These are phyloP conservation scores for Pyxicephalus adspersus DNA, from an alignment of 2,113 vertebrate genomes.

Conservation along the genomic window DNA sequence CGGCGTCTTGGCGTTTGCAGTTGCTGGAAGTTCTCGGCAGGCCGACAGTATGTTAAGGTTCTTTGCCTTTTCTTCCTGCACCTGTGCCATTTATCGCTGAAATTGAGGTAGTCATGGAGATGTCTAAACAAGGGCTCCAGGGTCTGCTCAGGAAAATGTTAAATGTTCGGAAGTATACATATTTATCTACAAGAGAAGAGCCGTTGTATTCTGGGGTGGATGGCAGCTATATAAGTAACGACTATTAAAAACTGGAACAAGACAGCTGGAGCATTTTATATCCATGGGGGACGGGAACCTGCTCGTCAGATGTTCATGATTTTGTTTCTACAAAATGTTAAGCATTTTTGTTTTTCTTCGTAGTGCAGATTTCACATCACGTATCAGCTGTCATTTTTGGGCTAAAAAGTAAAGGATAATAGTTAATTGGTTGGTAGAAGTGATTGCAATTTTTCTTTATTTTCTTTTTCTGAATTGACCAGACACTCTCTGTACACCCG, in stretches of 20 bases:
- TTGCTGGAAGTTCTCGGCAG: background rate
- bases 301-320: background rate
- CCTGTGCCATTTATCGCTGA: conserved; percentile 25
- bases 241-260: conserved; percentile 25
- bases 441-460: too few relatives aligned
- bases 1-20: background rate
- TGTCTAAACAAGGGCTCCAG: conserved; percentile 16
- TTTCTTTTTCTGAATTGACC: too few relatives aligned
- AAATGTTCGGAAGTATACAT: conserved; percentile 28
- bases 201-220: conserved; percentile 10
- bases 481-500: too few relatives aligned
- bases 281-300: conserved; percentile 7
- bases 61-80: background rate
- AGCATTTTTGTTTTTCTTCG: background rate
- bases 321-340: background rate
- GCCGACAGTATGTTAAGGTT: background rate
- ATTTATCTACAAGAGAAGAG: conserved; percentile 6
- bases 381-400: too few relatives aligned
- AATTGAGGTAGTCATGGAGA: conserved; percentile 10
- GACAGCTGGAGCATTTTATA: conserved; percentile 25
- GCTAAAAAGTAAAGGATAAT: too few relatives aligned
- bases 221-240: conserved; percentile 22
- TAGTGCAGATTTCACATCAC: background rate
- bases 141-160: conserved; percentile 21
- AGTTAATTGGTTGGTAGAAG: too few relatives aligned